Evolutionary conservation across 2,113 vertebrate genomes (phyloP).

Genomic region (Dolichotis patagonum): DNA sequence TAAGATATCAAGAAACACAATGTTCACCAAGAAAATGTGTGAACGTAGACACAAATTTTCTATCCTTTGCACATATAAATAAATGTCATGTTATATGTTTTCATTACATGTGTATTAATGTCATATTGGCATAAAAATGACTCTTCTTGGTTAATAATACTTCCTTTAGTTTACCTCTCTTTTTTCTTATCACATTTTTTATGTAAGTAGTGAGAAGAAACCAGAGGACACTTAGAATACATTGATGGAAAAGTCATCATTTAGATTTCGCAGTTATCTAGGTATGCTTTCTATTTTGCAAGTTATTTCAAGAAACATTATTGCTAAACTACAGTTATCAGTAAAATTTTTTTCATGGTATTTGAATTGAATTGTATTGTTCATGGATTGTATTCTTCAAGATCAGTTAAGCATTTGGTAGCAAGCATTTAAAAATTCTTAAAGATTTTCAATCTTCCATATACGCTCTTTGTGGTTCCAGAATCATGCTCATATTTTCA

Average conservation of each 20-base stretch:
- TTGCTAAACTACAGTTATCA: neutral
- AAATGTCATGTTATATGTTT: neutral
- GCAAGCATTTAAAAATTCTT: neutral
- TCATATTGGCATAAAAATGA: neutral
- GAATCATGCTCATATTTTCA: neutral
- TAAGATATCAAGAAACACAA: neutral
- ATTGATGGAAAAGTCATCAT: neutral
- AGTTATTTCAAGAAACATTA: neutral
- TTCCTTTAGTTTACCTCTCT: neutral
- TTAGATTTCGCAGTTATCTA: neutral
- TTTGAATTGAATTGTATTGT: neutral
- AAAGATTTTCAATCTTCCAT: neutral
- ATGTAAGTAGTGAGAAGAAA: neutral
- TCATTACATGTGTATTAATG: neutral
- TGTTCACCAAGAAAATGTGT: neutral
- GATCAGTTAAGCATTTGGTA: neutral
- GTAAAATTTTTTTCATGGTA: neutral
- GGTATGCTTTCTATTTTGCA: neutral
- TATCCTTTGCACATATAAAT: neutral
- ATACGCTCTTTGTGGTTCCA: neutral
- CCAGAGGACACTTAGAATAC: conserved; percentile 52
- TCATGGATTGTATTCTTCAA: neutral
- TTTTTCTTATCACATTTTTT: neutral
- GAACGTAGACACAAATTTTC: neutral
- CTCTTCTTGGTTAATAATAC: neutral